Evolutionary conservation across 2,888 invertebrate genomes (phyloP).

Genomic region (Scaptodrosophila latifasciaeformis): DNA sequence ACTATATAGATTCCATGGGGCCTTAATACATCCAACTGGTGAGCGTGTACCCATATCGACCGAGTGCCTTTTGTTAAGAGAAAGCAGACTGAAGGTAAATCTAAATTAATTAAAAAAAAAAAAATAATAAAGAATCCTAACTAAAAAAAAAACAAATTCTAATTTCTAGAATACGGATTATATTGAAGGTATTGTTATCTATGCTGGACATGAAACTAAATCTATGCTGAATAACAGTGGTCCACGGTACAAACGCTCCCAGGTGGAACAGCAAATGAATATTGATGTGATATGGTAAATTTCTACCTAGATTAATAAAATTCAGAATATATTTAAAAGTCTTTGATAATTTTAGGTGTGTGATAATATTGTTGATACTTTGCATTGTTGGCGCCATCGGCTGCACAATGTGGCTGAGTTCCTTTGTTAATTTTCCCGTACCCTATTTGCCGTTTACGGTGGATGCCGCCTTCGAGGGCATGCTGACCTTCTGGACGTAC

Average conservation of each 20-base stretch:
- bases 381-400: slow-evolving; percentile 94
- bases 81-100: slow-evolving; percentile 85
- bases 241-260: slow-evolving; percentile 93
- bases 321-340: not conserved
- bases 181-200: slow-evolving; percentile 96
- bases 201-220: slow-evolving; percentile 98
- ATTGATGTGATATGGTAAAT: slow-evolving; percentile 97
- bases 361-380: slow-evolving; percentile 90
- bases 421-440: slow-evolving; percentile 76
- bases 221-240: slow-evolving; percentile 98
- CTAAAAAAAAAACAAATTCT: too few relatives aligned
- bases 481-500: slow-evolving; percentile 95
- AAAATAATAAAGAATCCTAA: too few relatives aligned
- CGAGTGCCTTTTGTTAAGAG: slow-evolving; percentile 93
- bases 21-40: slow-evolving; percentile 87
- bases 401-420: slow-evolving; percentile 87
- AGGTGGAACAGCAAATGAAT: slow-evolving; percentile 95
- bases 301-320: not conserved
- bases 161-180: slow-evolving; percentile 90
- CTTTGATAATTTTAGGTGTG: slow-evolving; percentile 78
- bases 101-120: not conserved
- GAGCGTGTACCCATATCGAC: slow-evolving; percentile 87
- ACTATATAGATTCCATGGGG: slow-evolving; percentile 95
- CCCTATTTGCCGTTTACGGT: slow-evolving; percentile 82
- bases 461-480: slow-evolving; percentile 83